Conservation (phyloP, 2,888 invertebrate species). For the Phlogophora meticulosa region DNA sequence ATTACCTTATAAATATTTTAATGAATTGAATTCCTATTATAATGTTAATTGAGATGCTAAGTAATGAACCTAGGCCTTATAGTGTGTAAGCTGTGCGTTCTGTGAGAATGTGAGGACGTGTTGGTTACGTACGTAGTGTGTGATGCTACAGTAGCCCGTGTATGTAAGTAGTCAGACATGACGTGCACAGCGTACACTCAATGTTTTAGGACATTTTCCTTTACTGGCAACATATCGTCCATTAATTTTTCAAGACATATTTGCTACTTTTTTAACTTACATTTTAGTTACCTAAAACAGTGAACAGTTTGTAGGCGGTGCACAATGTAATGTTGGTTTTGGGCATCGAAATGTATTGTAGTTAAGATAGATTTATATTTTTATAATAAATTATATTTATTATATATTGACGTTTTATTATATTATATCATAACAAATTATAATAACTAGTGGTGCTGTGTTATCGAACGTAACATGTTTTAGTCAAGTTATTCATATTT, state of each 20-base stretch:
- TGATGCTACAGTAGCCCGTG: slow-evolving; percentile 21
- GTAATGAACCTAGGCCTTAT: slow-evolving; percentile 51
- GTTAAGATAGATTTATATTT: slow-evolving; percentile 74
- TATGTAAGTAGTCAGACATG: slow-evolving; percentile 30
- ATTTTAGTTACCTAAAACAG: slow-evolving; percentile 1
- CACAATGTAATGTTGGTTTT: slow-evolving; percentile 34
- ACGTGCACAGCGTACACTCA: slow-evolving; percentile 10
- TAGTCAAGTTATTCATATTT: too few relatives aligned
- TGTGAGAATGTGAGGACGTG: not conserved
- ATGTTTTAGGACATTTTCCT: not conserved
- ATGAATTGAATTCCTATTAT: not conserved
- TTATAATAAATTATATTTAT: slow-evolving; percentile 78
- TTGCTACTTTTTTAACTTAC: not conserved
- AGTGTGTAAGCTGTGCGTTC: slow-evolving; percentile 21
- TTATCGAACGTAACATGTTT: too few relatives aligned
- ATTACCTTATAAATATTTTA: slow-evolving; percentile 10
- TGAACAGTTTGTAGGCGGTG: slow-evolving; percentile 14
- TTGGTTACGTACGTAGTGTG: slow-evolving; percentile 9
- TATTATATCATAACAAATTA: not conserved
- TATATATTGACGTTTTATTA: slow-evolving; percentile 68
- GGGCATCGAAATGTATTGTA: slow-evolving; percentile 49
- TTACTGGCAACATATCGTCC: not conserved
- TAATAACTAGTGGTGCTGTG: not conserved
- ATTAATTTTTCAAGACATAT: not conserved
- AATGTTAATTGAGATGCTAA: slow-evolving; percentile 13